Conservation (phyloP, 2,797 vertebrate species). For the Naso thynnoides region DNA sequence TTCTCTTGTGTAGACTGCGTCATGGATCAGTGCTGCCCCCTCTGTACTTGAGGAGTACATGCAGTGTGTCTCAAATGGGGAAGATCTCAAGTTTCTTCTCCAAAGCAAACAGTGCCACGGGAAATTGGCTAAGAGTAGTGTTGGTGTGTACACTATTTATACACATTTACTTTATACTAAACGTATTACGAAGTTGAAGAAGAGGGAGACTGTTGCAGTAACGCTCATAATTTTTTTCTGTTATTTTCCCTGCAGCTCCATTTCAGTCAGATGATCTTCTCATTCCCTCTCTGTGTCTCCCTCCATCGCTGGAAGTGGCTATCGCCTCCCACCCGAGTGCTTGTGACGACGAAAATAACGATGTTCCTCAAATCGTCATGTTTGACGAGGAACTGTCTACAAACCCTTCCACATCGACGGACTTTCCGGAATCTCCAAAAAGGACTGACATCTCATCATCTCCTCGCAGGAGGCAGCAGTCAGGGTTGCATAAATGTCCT, state of each 20-base stretch:
- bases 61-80: slow-evolving; percentile 82
- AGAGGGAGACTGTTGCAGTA: not conserved
- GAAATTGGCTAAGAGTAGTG: slow-evolving; percentile 74
- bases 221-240: not conserved
- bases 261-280: slow-evolving; percentile 82
- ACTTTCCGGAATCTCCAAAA: slow-evolving; percentile 78
- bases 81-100: slow-evolving; percentile 83
- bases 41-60: slow-evolving; percentile 83
- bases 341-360: slow-evolving; percentile 77
- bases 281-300: slow-evolving; percentile 79
- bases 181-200: not conserved
- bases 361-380: slow-evolving; percentile 81
- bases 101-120: slow-evolving; percentile 84
- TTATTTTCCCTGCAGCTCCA: slow-evolving; percentile 58
- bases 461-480: slow-evolving; percentile 63
- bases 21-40: slow-evolving; percentile 80
- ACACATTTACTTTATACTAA: not conserved
- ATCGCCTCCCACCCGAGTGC: slow-evolving; percentile 77
- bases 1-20: slow-evolving; percentile 70
- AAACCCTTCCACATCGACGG: slow-evolving; percentile 78
- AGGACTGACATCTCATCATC: slow-evolving; percentile 52
- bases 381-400: slow-evolving; percentile 81
- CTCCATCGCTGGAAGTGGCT: slow-evolving; percentile 81
- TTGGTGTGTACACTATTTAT: slow-evolving; percentile 59
- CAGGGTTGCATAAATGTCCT: slow-evolving; percentile 71